phyloP scores from a whole-genome alignment of 2,888 invertebrate species.

The Tortricodes alternella region DNA sequence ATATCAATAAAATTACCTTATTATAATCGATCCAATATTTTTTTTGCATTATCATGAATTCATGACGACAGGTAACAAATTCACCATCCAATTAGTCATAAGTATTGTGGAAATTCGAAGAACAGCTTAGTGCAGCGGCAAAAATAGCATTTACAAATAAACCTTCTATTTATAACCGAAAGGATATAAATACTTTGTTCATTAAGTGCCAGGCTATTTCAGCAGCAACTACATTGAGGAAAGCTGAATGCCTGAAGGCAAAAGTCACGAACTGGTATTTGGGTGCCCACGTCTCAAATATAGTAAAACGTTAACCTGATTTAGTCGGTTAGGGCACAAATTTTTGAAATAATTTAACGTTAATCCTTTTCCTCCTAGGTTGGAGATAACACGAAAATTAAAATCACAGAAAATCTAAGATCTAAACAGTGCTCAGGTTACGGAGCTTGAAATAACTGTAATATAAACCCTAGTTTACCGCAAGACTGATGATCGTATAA shows the following conservation, averaged over 20 bases:
- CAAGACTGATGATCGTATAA: slow-evolving; percentile 28
- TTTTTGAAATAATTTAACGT: too few species aligned
- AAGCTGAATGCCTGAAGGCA: too few species aligned
- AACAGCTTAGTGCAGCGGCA: neutral
- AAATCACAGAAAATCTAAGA: neutral
- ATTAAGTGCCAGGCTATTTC: neutral
- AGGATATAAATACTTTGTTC: neutral
- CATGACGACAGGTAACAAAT: neutral
- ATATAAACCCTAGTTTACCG: slow-evolving; percentile 47
- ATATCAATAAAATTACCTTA: neutral
- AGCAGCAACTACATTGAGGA: too few species aligned
- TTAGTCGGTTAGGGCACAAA: too few species aligned
- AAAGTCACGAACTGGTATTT: too few species aligned
- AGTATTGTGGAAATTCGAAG: slow-evolving; percentile 5
- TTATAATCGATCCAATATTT: neutral
- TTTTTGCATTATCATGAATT: neutral
- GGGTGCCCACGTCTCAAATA: too few species aligned
- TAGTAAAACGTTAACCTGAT: too few species aligned
- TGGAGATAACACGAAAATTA: neutral
- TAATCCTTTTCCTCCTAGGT: too few species aligned
- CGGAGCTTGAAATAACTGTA: slow-evolving; percentile 52
- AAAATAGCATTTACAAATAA: slow-evolving; percentile 14
- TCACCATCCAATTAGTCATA: neutral
- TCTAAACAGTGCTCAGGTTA: slow-evolving; percentile 46
- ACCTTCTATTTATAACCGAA: slow-evolving; percentile 3